Conservation (phyloP, 2,113 vertebrate genomes). For the Spea bombifrons region DNA sequence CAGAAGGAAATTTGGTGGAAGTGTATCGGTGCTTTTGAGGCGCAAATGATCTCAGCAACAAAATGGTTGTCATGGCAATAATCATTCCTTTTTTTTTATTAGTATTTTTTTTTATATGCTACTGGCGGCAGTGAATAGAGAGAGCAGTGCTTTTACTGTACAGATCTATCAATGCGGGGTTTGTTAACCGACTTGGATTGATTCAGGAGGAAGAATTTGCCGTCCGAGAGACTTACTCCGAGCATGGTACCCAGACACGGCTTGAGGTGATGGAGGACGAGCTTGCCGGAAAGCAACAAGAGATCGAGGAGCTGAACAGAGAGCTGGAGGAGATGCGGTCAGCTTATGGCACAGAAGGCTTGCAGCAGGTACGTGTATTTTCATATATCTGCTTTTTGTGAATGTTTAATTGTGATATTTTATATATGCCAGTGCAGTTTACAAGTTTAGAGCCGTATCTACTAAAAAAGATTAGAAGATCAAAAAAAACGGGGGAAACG, state of each 20-base stretch:
- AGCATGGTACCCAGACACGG: conserved; percentile 60
- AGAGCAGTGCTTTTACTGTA: conserved; percentile 52
- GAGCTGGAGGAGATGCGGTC: conserved; percentile 85
- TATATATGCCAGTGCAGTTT: neutral
- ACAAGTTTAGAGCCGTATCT: neutral
- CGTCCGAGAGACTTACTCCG: conserved; percentile 67
- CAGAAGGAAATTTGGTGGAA: conserved; percentile 43
- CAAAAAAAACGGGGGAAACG: too few relatives aligned
- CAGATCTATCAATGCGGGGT: conserved; percentile 49
- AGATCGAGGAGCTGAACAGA: conserved; percentile 80
- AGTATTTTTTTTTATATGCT: conserved; percentile 48
- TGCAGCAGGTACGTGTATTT: conserved; percentile 81
- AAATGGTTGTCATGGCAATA: conserved; percentile 55
- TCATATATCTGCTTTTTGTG: neutral
- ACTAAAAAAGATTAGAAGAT: too few relatives aligned
- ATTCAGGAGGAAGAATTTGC: conserved; percentile 81
- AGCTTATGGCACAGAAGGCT: conserved; percentile 80
- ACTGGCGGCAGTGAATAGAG: conserved; percentile 49
- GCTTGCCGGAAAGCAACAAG: conserved; percentile 75
- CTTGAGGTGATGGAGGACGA: conserved; percentile 79
- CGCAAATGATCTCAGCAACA: conserved; percentile 61
- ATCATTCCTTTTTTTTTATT: conserved; percentile 24
- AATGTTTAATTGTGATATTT: neutral
- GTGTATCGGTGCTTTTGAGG: conserved; percentile 51
- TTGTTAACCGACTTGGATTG: conserved; percentile 63